Evolutionary conservation across 1,140 invertebrate species (phyloP).

Genomic region (Bombus confusus): DNA sequence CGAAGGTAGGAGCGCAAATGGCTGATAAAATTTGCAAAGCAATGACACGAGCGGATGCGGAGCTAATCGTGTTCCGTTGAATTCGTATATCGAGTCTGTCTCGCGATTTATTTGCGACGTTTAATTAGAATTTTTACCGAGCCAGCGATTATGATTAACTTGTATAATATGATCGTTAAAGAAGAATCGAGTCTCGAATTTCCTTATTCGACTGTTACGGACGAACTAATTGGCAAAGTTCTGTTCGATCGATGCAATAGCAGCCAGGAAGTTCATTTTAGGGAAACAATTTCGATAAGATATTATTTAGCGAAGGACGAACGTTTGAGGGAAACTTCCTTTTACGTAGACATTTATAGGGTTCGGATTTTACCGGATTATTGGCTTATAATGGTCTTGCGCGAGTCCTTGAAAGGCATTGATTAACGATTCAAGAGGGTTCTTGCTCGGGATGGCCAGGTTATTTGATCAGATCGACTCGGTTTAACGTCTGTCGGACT

Average conservation of each 20-base stretch:
- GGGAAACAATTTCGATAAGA: background rate
- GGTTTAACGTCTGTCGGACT: no score
- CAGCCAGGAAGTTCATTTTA: background rate
- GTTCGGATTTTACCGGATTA: constrained; percentile 9
- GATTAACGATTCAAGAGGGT: constrained; percentile 7
- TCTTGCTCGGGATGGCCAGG: background rate
- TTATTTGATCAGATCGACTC: background rate
- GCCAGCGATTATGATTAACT: background rate
- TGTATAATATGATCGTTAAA: background rate
- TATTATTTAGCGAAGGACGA: background rate
- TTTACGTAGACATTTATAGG: constrained; percentile 14
- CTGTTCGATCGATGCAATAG: no score
- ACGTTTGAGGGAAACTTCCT: background rate
- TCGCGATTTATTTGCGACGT: no score
- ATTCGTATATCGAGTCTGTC: no score
- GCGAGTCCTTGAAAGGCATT: background rate
- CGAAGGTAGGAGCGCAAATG: background rate
- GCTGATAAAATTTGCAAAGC: no score
- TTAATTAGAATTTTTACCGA: background rate
- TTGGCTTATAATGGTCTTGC: constrained; percentile 6
- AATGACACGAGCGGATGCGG: no score
- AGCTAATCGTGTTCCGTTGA: no score
- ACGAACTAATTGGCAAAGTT: background rate
- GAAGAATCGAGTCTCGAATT: background rate
- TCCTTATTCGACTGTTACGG: background rate